Base-by-base conservation (phyloP, 2,113 vertebrate species). In the Bufo gargarizans region DNA sequence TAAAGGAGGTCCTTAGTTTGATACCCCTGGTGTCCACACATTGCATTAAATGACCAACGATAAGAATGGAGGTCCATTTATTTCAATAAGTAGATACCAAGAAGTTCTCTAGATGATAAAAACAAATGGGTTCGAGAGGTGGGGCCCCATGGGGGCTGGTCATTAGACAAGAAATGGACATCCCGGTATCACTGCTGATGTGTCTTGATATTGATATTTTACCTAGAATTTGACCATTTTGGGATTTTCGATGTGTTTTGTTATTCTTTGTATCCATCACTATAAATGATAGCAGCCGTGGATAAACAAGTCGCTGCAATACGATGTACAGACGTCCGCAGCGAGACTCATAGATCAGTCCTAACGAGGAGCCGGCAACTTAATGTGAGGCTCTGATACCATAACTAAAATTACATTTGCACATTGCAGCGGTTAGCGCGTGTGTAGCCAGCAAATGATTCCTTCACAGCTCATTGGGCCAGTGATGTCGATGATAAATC, bases 371-470 rank as follows among this genome's bases (percentile, higher is more conserved):
- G 17, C 7, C n/a, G 55, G 58, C 78, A 59, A 61, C 55, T 59
- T 59, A 59, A 81, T 59, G 56, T 33, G 55, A 22, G 56, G 8
- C 6, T 63, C 59, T 82, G 59, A 82, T 82, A 82, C 45, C 58
- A 45, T 85, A 56, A 77, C 55, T 61, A 74, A n/a, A 61, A 85
- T 59, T 61, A 74, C 71, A 33, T 85, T 56, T 72, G 67, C 67
- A 71, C 47, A 76, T 61, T 84, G 65, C 47, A 71, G 59, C 47
- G 49, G 53, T 72, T 72, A 50, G n/a, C 19, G 45, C 49, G 50
- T 56, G 16, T 43, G 67, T 33, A 56, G 71, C 69, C 20, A 49
- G 11, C 33, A 74, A 76, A 76, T 61, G 17, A 20, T 76, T 85
- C 71, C 53, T 45, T 59, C 71, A 59, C 84, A 49, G 71, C 84